Percentiles rank a stretch among this genome's conserved stretches.
Evolutionary conservation across 1,140 invertebrate species (phyloP).

Genomic region (Procambarus virginalis): DNA sequence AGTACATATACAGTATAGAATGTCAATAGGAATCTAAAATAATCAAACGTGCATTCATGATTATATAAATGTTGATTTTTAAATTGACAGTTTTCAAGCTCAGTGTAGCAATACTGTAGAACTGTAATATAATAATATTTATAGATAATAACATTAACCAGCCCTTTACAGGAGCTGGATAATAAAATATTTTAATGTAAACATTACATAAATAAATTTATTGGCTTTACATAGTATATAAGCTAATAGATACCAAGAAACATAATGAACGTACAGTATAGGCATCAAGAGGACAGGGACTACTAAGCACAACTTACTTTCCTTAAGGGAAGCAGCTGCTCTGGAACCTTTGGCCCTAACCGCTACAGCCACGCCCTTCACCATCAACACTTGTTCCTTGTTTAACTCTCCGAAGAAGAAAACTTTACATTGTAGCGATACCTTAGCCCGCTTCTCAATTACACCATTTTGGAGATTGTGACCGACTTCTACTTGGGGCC

Average conservation of each 20-base stretch:
- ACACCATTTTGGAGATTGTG: constrained; percentile 73
- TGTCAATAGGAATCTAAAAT: no score
- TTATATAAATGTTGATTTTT: no score
- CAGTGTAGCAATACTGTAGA: no score
- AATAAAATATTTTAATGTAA: no score
- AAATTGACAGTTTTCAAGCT: no score
- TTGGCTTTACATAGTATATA: not conserved
- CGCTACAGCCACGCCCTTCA: constrained; percentile 78
- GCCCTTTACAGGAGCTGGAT: no score
- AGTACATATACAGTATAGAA: no score
- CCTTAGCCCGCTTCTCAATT: constrained; percentile 80
- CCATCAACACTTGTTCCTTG: constrained; percentile 76
- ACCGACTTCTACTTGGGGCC: constrained; percentile 72
- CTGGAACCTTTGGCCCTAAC: constrained; percentile 75
- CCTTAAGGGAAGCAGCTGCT: constrained; percentile 41
- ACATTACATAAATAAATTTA: no score
- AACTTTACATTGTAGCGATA: constrained; percentile 80
- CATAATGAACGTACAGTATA: no score
- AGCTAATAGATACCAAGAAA: not conserved
- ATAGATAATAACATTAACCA: no score
- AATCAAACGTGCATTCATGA: no score
- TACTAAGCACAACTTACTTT: not conserved
- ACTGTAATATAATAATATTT: no score
- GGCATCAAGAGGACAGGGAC: not conserved
- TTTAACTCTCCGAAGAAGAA: constrained; percentile 81